Percentiles rank a stretch among this genome's conserved stretches.
These are phyloP conservation scores for Siderastrea siderea DNA, from an alignment of 92 coral and sea anemone genomes.

Conservation along the genomic window DNA sequence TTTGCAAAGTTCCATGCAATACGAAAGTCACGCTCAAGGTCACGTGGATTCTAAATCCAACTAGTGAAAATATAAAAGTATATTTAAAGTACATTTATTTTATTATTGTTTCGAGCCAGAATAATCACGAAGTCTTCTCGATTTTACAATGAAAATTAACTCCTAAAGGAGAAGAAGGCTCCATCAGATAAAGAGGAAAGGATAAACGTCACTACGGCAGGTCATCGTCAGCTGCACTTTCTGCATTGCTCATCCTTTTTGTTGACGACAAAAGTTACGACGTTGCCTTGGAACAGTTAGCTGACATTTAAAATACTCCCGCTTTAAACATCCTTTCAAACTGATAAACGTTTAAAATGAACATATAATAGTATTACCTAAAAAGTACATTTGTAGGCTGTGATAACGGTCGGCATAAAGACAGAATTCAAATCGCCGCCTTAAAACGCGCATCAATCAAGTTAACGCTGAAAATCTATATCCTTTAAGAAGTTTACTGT, in stretches of 20 bases:
- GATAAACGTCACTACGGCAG: slow-evolving; percentile 10
- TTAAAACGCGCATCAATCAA: slow-evolving; percentile 9
- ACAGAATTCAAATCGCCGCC: slow-evolving; percentile 15
- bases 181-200: slow-evolving; percentile 12
- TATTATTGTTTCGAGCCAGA: slow-evolving; percentile 4
- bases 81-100: background rate
- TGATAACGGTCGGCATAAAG: slow-evolving; percentile 2
- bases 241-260: slow-evolving; percentile 5
- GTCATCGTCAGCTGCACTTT: slow-evolving; percentile 18
- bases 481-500: no score
- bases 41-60: slow-evolving; percentile 1
- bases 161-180: background rate
- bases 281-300: slow-evolving; percentile 7
- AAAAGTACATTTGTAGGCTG: slow-evolving; percentile 10
- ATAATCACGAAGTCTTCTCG: slow-evolving; percentile 7
- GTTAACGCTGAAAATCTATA: background rate
- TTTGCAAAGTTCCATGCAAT: slow-evolving; percentile 2
- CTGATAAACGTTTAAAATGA: slow-evolving; percentile 12
- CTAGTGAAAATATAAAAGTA: slow-evolving; percentile 7
- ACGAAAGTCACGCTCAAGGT: slow-evolving; percentile 8
- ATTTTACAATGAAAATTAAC: no score
- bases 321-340: slow-evolving; percentile 3
- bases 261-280: slow-evolving; percentile 1
- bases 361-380: slow-evolving; percentile 5
- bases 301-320: slow-evolving; percentile 10